phyloP scores from a whole-genome alignment of 2,797 vertebrate genomes.

The Hirundo rustica region DNA sequence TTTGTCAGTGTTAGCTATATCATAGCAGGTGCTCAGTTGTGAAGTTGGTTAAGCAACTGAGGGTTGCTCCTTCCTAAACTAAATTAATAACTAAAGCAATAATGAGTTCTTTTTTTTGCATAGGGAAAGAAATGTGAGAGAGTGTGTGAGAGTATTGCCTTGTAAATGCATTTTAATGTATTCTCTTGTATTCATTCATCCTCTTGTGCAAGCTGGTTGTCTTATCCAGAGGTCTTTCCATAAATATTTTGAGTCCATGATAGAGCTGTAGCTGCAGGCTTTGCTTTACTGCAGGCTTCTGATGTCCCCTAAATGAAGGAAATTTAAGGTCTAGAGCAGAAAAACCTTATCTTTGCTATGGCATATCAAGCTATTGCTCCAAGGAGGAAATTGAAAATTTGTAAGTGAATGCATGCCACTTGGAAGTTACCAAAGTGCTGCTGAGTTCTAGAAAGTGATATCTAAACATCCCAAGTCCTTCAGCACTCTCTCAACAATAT shows the following conservation, averaged over 20 bases:
- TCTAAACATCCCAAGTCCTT: background rate
- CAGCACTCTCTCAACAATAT: background rate
- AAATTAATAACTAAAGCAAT: background rate
- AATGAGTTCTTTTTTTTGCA: background rate
- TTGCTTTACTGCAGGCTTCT: background rate
- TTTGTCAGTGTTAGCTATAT: background rate
- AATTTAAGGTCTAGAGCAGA: background rate
- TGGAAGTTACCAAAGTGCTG: background rate
- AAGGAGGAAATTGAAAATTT: background rate
- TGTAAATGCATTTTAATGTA: background rate
- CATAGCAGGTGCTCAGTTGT: background rate
- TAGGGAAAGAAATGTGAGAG: background rate
- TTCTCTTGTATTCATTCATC: background rate
- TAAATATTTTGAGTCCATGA: background rate
- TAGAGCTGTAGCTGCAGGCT: background rate
- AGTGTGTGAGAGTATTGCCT: background rate
- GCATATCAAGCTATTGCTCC: background rate
- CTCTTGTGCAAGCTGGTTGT: background rate
- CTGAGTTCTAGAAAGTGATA: background rate
- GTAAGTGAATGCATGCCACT: background rate
- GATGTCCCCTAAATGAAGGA: background rate
- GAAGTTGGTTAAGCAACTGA: background rate
- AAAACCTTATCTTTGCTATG: background rate
- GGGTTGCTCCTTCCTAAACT: background rate
- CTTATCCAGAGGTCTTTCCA: background rate